Percentiles rank a stretch among this genome's conserved stretches.
These are phyloP conservation scores for Hanleya hanleyi DNA, from an alignment of 2,888 invertebrate species.

Conservation along the genomic window DNA sequence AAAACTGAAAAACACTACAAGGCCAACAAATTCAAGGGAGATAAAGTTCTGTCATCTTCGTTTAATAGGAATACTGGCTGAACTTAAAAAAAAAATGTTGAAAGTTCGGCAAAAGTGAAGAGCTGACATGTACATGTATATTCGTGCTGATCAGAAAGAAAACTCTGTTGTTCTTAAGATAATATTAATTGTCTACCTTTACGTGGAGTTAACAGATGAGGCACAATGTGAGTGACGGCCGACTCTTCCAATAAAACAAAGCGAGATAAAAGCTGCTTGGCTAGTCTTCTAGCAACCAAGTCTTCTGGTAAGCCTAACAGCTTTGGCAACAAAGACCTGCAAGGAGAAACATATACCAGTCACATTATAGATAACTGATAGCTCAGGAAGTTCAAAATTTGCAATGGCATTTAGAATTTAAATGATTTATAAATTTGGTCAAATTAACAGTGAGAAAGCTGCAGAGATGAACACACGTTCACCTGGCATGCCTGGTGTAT, in stretches of 20 bases:
- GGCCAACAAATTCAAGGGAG: no score
- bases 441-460: no score
- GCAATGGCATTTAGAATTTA: no score
- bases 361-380: no score
- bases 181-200: constrained; percentile 77
- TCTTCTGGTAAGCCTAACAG: constrained; percentile 85
- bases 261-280: constrained; percentile 85
- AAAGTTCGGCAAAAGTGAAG: background rate
- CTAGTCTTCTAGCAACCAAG: constrained; percentile 87
- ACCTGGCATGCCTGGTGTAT: no score
- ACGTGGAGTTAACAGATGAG: constrained; percentile 82
- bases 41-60: no score
- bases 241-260: constrained; percentile 88
- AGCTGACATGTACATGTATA: background rate
- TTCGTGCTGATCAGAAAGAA: background rate
- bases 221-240: constrained; percentile 82
- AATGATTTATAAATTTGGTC: no score
- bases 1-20: no score
- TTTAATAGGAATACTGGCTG: no score
- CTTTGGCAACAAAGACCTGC: constrained; percentile 80
- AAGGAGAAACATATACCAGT: constrained; percentile 29
- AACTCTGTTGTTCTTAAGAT: background rate
- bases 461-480: no score
- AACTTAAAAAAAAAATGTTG: background rate
- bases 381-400: no score